Base-by-base conservation (phyloP, 2,888 invertebrate genomes). In the Beris morrisii region DNA sequence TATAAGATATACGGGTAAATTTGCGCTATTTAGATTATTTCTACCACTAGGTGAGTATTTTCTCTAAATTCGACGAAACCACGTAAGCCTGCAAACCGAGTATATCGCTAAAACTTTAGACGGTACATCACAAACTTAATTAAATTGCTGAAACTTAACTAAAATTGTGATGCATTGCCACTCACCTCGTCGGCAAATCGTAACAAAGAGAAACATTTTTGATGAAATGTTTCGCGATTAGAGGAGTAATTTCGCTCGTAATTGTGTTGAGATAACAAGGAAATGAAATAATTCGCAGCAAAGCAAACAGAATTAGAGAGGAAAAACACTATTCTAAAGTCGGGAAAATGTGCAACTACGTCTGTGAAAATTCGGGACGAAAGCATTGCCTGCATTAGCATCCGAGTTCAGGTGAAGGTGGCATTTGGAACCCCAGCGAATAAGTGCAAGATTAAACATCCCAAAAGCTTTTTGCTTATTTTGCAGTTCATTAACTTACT, bases 271-370 rank as follows among this genome's bases (percentile, higher is more conserved):
- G 52, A 61, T 61, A 61, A 61, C 50, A 38, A 48, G 48, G 59
- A 59, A 59, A 59, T 59, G 59, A 59, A 61, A 61, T 61, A 61
- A 61, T 61, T 61, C 61, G 50, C 43, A n/a, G 61, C 61, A 61
- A 52, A 61, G 61, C 61, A 61, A 61, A 59, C 48, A 59, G 59
- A 59, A 59, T 59, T 59, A 59, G 59, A 59, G 59, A 59, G 59
- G 50, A 59, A 59, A 59, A 48, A 50, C 61, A 61, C 61, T 50
- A 22, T 61, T 61, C 50, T 13, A 61, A 52, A 61, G 61, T 61
- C 31, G 50, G 38, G 38, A 61, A 61, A 61, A 15, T 32, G 52
- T 50, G 32, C 61, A 38, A 38, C 59, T 6, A 5, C n/a, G 28
- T 12, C 38, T 7, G 9, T 13, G 58, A 31, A n/a, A 22, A 50